phyloP scores from a whole-genome alignment of 37 sponge, comb jelly and placozoan species.

The Ephydatia muelleri region DNA sequence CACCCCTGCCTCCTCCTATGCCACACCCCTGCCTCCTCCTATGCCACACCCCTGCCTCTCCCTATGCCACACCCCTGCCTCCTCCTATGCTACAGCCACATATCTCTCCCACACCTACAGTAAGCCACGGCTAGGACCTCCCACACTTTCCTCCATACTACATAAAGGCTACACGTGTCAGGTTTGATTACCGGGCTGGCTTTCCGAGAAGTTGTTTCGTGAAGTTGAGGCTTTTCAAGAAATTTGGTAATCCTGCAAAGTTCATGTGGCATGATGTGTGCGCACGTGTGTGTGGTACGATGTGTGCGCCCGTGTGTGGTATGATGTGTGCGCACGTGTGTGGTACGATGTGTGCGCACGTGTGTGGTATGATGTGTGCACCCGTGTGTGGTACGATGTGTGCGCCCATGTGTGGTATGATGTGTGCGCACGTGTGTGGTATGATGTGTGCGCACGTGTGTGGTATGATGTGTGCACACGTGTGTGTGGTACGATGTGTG shows the following conservation, averaged over 20 bases:
- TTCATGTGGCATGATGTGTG: background rate
- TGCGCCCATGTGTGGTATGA: no score
- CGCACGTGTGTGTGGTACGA: background rate
- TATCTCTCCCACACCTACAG: no score
- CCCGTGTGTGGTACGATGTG: background rate
- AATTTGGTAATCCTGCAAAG: slow-evolving; percentile 66
- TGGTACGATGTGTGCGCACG: background rate
- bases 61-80: no score
- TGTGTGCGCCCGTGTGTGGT: background rate
- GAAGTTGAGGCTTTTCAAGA: slow-evolving; percentile 72
- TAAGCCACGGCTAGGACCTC: no score
- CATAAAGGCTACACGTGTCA: background rate
- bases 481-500: background rate
- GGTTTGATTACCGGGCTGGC: slow-evolving; percentile 60
- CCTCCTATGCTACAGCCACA: no score
- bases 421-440: background rate
- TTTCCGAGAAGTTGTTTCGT: slow-evolving; percentile 66
- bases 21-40: no score
- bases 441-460: background rate
- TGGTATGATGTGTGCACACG: background rate
- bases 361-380: background rate
- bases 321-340: background rate
- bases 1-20: no score
- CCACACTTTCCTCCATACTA: no score
- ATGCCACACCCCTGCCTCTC: no score